These are phyloP conservation scores for Chlorodrepanis virens DNA, from an alignment of 2,113 vertebrate genomes.

Conservation along the genomic window DNA sequence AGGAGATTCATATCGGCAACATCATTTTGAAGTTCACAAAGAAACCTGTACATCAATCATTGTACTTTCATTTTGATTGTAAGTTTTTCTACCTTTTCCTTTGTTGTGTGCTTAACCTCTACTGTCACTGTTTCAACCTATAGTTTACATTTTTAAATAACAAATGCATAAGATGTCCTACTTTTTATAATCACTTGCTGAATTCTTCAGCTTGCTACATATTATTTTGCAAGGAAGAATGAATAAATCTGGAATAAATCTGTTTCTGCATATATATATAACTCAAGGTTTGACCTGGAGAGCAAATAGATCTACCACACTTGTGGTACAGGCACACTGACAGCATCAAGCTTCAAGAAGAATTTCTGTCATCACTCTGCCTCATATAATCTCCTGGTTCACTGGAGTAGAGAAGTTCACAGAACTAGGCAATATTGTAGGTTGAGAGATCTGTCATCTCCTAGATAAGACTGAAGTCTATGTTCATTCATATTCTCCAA, in stretches of 20 bases:
- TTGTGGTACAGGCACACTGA: neutral
- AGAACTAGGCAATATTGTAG: neutral
- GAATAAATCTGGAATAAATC: neutral
- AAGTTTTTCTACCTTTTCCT: neutral
- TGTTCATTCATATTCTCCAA: neutral
- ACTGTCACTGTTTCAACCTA: neutral
- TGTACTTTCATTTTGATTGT: neutral
- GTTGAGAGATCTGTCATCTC: neutral
- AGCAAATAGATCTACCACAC: neutral
- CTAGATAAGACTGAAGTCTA: neutral
- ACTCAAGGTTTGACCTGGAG: neutral
- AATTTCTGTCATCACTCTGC: neutral
- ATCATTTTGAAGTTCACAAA: neutral
- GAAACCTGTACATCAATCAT: neutral
- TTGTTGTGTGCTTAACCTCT: neutral
- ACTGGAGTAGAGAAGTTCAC: neutral
- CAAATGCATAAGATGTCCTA: neutral
- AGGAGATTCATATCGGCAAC: neutral
- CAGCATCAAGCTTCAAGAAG: neutral
- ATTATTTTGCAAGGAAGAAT: neutral
- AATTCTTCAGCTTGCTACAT: neutral
- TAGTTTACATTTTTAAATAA: neutral
- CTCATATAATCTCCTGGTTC: neutral
- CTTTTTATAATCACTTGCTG: neutral
- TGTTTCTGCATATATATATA: neutral